Conservation (phyloP, 2,113 vertebrate genomes). For the Salvelinus fontinalis region DNA sequence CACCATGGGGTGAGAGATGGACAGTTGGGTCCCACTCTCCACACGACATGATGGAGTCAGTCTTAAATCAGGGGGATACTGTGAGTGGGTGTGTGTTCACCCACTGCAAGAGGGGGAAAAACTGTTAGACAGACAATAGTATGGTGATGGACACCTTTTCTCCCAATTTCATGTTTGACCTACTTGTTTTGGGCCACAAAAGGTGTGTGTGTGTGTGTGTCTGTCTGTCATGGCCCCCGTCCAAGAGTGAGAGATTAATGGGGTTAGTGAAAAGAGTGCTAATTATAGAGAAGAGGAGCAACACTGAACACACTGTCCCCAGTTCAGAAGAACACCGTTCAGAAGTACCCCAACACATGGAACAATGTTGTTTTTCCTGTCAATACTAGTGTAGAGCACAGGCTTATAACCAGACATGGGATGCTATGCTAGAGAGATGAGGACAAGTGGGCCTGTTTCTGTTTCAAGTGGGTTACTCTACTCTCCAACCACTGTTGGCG, state of each 20-base stretch:
- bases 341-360: neutral
- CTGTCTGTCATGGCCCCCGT: conserved; percentile 4
- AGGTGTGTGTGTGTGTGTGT: neutral
- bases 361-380: conserved; percentile 7
- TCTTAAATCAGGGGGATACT: too few species aligned
- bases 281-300: conserved; percentile 55
- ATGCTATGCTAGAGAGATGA: too few species aligned
- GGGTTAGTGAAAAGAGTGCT: conserved; percentile 55
- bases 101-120: too few species aligned
- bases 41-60: too few species aligned
- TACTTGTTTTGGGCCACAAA: neutral
- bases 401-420: neutral
- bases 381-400: neutral
- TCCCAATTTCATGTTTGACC: neutral
- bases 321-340: conserved; percentile 5
- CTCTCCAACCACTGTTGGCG: neutral
- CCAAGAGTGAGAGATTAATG: conserved; percentile 55
- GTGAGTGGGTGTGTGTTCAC: too few species aligned
- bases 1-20: neutral
- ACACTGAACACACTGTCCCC: conserved; percentile 13
- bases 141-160: too few species aligned
- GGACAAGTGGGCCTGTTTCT: too few species aligned
- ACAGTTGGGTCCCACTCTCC: too few species aligned
- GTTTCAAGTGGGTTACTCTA: too few species aligned
- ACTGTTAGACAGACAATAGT: too few species aligned